These are phyloP conservation scores for Philaenus spumarius DNA, from an alignment of 1,140 invertebrate species.

Conservation along the genomic window DNA sequence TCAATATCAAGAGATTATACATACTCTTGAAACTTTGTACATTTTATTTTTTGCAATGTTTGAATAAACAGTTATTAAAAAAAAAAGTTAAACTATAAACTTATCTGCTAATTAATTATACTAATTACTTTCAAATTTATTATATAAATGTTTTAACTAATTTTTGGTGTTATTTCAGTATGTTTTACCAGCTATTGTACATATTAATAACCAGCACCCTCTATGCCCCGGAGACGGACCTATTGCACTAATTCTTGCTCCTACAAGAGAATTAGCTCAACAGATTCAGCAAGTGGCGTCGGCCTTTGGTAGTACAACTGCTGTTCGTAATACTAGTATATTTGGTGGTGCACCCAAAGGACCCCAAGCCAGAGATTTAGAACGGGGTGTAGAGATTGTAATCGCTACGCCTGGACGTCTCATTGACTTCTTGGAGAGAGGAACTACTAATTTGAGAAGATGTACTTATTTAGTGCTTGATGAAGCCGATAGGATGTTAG, in stretches of 20 bases:
- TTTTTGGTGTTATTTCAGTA: conserved; percentile 45
- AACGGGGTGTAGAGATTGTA: conserved; percentile 85
- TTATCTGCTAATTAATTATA: no score
- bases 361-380: conserved; percentile 67
- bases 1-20: no score
- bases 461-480: conserved; percentile 95
- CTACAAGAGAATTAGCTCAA: conserved; percentile 89
- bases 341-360: conserved; percentile 70
- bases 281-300: conserved; percentile 94
- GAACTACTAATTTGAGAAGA: conserved; percentile 78
- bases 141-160: no score
- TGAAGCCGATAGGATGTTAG: conserved; percentile 98
- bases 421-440: conserved; percentile 93
- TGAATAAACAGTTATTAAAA: no score
- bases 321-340: conserved; percentile 87
- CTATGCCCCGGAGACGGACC: conserved; percentile 83
- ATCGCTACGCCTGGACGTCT: conserved; percentile 95
- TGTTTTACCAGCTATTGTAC: conserved; percentile 81
- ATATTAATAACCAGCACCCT: conserved; percentile 85
- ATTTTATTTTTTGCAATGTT: no score
- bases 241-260: conserved; percentile 87
- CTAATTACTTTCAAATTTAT: no score
- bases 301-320: conserved; percentile 55
- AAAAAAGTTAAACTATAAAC: no score
- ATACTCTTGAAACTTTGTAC: no score